A percentile compares a stretch with the other conserved stretches of the same genome.
These are phyloP conservation scores for Spongia lamella DNA, from an alignment of 37 sponge, comb jelly and placozoan species.

Conservation along the genomic window DNA sequence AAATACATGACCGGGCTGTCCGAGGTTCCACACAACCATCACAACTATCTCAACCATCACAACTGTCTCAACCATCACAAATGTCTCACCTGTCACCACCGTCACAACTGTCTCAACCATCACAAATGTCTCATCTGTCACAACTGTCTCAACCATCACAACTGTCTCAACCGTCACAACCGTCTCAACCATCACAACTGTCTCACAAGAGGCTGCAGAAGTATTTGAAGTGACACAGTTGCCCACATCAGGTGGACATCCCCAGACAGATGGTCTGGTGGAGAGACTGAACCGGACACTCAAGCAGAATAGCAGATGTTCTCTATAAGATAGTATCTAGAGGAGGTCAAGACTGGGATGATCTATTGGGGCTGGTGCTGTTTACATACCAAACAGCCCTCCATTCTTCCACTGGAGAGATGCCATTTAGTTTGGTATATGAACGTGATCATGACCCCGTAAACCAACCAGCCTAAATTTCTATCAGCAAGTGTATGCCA, in stretches of 20 bases:
- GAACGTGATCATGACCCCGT: slow-evolving; percentile 50
- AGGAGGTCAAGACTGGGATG: slow-evolving; percentile 42
- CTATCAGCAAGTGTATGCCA: no score
- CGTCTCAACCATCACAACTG: no score
- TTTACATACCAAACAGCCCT: slow-evolving; percentile 30
- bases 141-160: no score
- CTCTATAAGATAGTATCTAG: slow-evolving; percentile 11
- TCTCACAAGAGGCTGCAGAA: slow-evolving; percentile 21
- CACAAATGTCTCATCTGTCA: no score
- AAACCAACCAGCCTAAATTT: no score
- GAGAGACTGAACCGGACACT: slow-evolving; percentile 45
- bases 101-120: no score
- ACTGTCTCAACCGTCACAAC: no score
- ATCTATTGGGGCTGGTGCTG: slow-evolving; percentile 30
- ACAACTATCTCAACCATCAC: no score
- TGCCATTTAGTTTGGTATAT: slow-evolving; percentile 47
- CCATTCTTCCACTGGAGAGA: slow-evolving; percentile 40
- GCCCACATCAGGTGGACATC: slow-evolving; percentile 45
- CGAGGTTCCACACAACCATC: no score
- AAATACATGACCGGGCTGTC: slow-evolving; percentile 22
- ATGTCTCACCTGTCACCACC: no score
- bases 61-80: no score
- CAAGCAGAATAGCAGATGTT: no score
- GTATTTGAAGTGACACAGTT: slow-evolving; percentile 18
- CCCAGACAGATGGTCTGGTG: slow-evolving; percentile 49